Conservation (phyloP, 2,888 invertebrate genomes). For the Belgica antarctica region DNA sequence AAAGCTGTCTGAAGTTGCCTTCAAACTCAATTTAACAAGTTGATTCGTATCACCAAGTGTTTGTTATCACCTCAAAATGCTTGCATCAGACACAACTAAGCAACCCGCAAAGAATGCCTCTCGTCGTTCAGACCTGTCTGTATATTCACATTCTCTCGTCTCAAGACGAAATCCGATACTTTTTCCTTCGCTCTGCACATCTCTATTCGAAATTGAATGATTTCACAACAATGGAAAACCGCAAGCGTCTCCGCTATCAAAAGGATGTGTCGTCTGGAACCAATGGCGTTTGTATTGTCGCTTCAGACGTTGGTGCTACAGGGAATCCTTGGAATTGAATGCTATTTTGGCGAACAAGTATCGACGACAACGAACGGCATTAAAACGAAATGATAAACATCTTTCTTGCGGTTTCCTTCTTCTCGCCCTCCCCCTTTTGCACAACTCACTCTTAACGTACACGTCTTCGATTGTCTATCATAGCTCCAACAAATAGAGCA, state of each 20-base stretch:
- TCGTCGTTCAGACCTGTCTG: no score
- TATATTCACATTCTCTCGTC: slow-evolving; percentile 7
- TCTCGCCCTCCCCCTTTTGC: background rate
- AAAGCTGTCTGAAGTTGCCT: no score
- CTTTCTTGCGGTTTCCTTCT: slow-evolving; percentile 33
- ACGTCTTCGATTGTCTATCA: background rate
- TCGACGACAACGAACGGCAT: no score
- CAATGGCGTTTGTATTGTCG: no score
- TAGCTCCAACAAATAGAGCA: slow-evolving; percentile 33
- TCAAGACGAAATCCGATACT: slow-evolving; percentile 10
- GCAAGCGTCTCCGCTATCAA: slow-evolving; percentile 23
- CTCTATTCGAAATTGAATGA: background rate
- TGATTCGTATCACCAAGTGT: no score
- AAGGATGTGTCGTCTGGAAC: background rate
- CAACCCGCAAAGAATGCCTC: slow-evolving; percentile 3
- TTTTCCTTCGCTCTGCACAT: background rate
- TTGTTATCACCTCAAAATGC: background rate
- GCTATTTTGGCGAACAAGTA: background rate
- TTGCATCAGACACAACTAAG: background rate
- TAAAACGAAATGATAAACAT: no score
- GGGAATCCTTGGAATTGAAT: background rate
- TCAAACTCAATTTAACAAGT: no score
- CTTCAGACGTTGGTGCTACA: background rate
- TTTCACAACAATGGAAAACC: slow-evolving; percentile 26
- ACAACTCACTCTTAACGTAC: background rate